Conservation (phyloP, 2,113 vertebrate genomes). For the Hypomesus transpacificus region DNA sequence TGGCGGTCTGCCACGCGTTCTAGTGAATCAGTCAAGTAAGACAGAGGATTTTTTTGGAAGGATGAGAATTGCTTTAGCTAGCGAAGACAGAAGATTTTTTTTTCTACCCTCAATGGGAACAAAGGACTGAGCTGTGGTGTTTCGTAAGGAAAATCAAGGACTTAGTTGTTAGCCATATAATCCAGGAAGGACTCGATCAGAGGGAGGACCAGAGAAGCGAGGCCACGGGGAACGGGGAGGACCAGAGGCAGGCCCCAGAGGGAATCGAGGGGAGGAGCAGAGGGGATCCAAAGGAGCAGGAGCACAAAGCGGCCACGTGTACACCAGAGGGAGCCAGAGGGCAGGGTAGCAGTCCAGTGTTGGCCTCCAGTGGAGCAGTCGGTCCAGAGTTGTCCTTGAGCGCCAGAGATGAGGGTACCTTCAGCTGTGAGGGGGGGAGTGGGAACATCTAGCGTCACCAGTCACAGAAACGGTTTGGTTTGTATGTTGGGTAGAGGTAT, state of each 20-base stretch:
- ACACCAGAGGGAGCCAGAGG: conserved; percentile 64
- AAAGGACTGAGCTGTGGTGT: conserved; percentile 61
- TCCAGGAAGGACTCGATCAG: conserved; percentile 36
- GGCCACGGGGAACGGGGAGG: conserved; percentile 38
- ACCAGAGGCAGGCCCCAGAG: conserved; percentile 58
- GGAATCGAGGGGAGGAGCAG: conserved; percentile 51
- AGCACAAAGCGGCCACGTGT: conserved; percentile 41
- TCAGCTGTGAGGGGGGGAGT: conserved; percentile 39
- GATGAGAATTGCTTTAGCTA: neutral
- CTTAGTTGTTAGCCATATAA: conserved; percentile 55
- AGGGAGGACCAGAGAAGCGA: conserved; percentile 46
- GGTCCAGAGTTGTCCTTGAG: conserved; percentile 46
- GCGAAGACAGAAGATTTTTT: conserved; percentile 20
- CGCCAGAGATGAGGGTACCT: conserved; percentile 52
- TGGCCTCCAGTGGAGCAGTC: conserved; percentile 46
- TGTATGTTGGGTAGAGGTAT: conserved; percentile 76
- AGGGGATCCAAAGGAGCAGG: conserved; percentile 41
- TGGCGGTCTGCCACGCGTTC: too few relatives aligned
- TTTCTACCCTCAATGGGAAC: conserved; percentile 9
- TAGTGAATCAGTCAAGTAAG: neutral
- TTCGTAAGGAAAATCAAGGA: conserved; percentile 50
- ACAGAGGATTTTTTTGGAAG: neutral
- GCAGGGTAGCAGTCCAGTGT: conserved; percentile 57
- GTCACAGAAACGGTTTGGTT: conserved; percentile 63
- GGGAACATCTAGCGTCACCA: conserved; percentile 59